Conservation (phyloP, 2,797 vertebrate genomes). For the Anomalospiza imberbis region DNA sequence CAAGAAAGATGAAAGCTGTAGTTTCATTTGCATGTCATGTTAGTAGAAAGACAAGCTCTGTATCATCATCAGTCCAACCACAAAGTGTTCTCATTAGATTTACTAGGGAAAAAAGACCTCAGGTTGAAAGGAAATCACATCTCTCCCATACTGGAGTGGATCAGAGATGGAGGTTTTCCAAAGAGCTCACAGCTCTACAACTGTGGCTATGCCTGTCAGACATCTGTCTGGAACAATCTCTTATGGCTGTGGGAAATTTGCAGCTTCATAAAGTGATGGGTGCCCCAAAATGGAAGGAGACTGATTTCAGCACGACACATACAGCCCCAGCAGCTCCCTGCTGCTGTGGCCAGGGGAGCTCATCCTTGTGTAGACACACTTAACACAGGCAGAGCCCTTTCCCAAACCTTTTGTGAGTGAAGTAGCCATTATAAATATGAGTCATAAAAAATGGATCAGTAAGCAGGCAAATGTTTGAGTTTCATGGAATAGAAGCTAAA, state of each 20-base stretch:
- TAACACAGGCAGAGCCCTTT: background rate
- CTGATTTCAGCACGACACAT: background rate
- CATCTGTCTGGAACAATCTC: background rate
- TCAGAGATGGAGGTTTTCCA: background rate
- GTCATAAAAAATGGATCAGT: background rate
- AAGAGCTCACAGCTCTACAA: background rate
- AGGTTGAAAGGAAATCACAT: background rate
- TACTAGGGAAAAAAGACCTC: background rate
- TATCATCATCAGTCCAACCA: background rate
- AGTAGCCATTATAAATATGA: background rate
- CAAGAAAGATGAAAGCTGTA: background rate
- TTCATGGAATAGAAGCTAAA: background rate
- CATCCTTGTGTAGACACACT: background rate
- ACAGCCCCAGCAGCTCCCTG: background rate
- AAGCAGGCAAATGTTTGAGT: background rate
- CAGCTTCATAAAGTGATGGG: background rate
- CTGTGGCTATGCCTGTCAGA: background rate
- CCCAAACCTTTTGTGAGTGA: accelerated
- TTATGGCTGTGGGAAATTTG: background rate
- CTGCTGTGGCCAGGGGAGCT: accelerated
- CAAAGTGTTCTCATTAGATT: background rate
- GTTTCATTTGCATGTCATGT: background rate
- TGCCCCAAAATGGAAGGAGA: background rate
- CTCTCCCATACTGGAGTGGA: background rate
- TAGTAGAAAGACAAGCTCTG: background rate